Base-by-base conservation (phyloP, 1,140 invertebrate genomes). In the Hydropsyche tenuis region DNA sequence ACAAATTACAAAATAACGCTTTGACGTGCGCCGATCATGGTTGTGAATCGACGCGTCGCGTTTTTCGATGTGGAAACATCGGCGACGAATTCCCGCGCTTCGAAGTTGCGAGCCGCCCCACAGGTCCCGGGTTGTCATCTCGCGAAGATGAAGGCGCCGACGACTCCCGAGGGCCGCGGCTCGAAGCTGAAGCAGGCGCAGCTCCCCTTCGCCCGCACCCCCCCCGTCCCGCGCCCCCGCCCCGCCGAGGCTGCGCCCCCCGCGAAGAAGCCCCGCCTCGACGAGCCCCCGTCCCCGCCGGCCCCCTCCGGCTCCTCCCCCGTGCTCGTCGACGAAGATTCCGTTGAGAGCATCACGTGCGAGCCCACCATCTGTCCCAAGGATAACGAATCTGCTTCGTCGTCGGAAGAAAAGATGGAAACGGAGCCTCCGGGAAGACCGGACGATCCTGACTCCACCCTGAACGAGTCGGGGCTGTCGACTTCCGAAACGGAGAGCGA, bases 141-240 rank as follows among this genome's bases (percentile, higher is more conserved):
- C 30, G 63, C 37, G 63, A 12, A 42, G 27, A 23, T 45, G 25
- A 70, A 22, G 63, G 42, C 69, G 7, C 20, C 51, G 23, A 62
- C 66, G 12, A 70, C 72, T 68, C 75, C 72, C 5, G 69, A 75
- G 62, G 80, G 79, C 64, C 83, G 76, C 63, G 80, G 79, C 64
- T 82, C 82, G 45, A 84, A 83, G 63, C 74, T 84, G 5, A 81
- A 82, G 6, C 82, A 84, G 69, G 82, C 82, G 25, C 79, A 81
- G 45, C 74, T 84, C 42, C 82, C 81, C 0, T 84, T 84, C 68
- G 48, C 30, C 60, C 60, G 46, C 11, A 12, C 68, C 7, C 48
- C 23, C 42, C 45, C 42, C 16, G n/a, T 20, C 16, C 18, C 16
- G 7, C 18, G 46, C 11, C 16, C 66, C 12, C 45, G 18, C 30